Evolutionary conservation across 2,888 invertebrate genomes (phyloP), one percentile per base, ranked within the genome.

Genomic region (Drosophila algonquin): DNA sequence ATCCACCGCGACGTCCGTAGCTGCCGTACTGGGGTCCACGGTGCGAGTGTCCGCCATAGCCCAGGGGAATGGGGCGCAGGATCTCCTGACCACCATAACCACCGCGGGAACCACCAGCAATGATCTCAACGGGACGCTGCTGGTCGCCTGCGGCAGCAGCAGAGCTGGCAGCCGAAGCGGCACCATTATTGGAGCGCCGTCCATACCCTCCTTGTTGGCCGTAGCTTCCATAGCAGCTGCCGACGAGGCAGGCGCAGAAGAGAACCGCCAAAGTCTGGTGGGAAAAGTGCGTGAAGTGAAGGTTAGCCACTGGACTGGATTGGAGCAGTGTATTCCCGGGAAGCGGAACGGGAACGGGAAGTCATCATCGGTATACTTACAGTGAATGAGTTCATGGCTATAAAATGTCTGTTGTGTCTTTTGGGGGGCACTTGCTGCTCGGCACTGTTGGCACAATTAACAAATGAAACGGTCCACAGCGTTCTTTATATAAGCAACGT

Each of bases 351-450:
- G 58, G 55, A 44, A 51, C 63, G 53, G 62, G 70, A 51, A 46
- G 30, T 21, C 21, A 47, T 73, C 68, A 47, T 40, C 14, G 68
- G 50, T n/a, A 14, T 75, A 90, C 89, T 89, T 89, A 89, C 89
- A 80, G 80, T 75, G 78, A 89, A 90, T 63, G 77, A 81, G 80
- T 89, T 89, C 89, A 89, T 89, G 77, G 81, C 69, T 89, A 68
- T 63, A 58, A 47, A 76, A 70, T 79, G 71, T 72, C 76, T 76
- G 69, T 40, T 40, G 40, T 40, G 40, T 14, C 40, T 40, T 40
- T 40, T 40, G 45, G 63, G 70, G 74, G 70, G 76, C 75, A 70
- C 74, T 86, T 60, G 77, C 76, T 79, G 77, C 72, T 87, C 76
- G 88, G 56, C 75, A 77, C 73, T 79, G 85, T 87, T 87, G 74